Evolutionary conservation across 2,113 vertebrate genomes (phyloP), one percentile per base, ranked within the genome.

Genomic region (Chloebia gouldiae): DNA sequence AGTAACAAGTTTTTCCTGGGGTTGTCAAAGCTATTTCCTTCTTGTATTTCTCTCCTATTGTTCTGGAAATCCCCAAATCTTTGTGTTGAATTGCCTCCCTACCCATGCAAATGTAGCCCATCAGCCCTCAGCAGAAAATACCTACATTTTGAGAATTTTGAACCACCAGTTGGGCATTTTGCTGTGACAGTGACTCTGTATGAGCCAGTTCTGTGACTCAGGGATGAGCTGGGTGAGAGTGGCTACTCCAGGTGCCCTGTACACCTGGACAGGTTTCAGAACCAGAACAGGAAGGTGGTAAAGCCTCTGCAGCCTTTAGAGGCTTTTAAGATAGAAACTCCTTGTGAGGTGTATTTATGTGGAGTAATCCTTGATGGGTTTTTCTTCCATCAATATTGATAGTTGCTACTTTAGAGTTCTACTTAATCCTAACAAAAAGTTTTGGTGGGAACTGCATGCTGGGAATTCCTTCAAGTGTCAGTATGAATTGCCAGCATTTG

Each of bases 71-170:
- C 13, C 47, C 56, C 35, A 39, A 25, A 39, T 18, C 15, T 82
- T 11, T 44, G 13, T 68, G 24, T 40, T 66, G 39, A 27, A 28
- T 31, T 54, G 11, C 27, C 68, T 84, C 33, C 17, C 10, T 25
- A 0, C 1, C 0, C 50, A 17, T 31, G 30, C 35, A 30, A 37
- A 17, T 49, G 7, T 9, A 78, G 30, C 21, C 44, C 27, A 8
- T 40, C 28, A 37, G 2, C 5, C 22, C 35, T 85, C 23, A 21
- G 51, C 33, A 90, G 44, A 51, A 84, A 73, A 57, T 13, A 65
- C 4, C 9, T 37, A 1, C 2, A 33, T 49, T 22, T 25, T 63
- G 35, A 16, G 24, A 21, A 45, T 66, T 40, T 2, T 6, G 47
- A 15, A 68, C 33, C 37, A 31, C 18, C 9, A 6, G 3, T 2